phyloP scores from a whole-genome alignment of 2,888 invertebrate species.

The Thereva unica region DNA sequence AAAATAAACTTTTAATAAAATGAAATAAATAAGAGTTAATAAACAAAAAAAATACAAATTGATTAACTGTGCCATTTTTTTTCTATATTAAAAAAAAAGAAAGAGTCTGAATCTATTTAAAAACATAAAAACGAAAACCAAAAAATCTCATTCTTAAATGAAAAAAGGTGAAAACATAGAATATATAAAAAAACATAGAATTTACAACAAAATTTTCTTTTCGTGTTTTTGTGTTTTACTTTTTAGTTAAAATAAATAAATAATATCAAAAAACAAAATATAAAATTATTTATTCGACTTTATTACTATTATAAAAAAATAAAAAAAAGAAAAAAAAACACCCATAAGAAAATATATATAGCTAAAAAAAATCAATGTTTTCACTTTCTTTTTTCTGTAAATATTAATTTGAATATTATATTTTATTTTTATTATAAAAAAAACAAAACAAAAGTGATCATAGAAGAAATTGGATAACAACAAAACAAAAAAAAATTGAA shows the following conservation, averaged over 20 bases:
- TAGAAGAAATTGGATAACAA: slow-evolving; percentile 22
- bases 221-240: slow-evolving; percentile 6
- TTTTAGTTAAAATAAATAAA: too few relatives aligned
- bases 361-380: slow-evolving; percentile 31
- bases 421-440: slow-evolving; percentile 14
- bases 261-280: too few relatives aligned
- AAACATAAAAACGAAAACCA: too few relatives aligned
- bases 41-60: slow-evolving; percentile 5
- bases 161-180: slow-evolving; percentile 29
- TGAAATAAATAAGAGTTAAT: slow-evolving; percentile 14
- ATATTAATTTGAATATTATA: too few relatives aligned
- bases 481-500: slow-evolving; percentile 20
- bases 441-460: slow-evolving; percentile 19
- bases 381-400: slow-evolving; percentile 11
- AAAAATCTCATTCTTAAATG: not conserved
- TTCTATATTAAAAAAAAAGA: not conserved
- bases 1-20: slow-evolving; percentile 7
- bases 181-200: slow-evolving; percentile 19
- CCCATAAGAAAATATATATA: not conserved
- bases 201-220: slow-evolving; percentile 22
- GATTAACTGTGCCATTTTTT: slow-evolving; percentile 25
- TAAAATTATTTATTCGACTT: too few relatives aligned
- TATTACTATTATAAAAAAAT: too few relatives aligned
- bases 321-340: too few relatives aligned
- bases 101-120: slow-evolving; percentile 18